Evolutionary conservation across 2,888 invertebrate species (phyloP), one percentile per base, ranked within the genome.

Genomic region (Nomada fucata): DNA sequence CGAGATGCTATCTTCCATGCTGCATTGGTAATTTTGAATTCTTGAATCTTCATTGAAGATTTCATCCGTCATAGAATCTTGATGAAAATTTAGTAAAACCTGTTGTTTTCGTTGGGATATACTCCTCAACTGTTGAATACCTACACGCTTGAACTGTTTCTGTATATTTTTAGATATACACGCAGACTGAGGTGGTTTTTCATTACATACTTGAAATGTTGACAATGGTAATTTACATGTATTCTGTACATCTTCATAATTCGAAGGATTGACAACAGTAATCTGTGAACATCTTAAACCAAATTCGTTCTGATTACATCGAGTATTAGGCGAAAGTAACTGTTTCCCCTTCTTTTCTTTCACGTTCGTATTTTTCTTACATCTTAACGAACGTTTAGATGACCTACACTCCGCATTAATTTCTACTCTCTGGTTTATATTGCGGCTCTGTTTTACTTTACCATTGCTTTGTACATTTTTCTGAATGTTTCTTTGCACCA

Each of bases 41-140:
- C 64, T 71, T 9, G 53, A 23, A 59, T 76, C 76, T 63, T 80
- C 70, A 20, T 53, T 64, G 36, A 60, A 50, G 52, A 70, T 68
- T n/a, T 60, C 36, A 42, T 77, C 61, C 10, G 44, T 13, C 36
- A 47, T 79, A 47, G 65, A 61, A 42, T 82, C 76, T 18, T 65
- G 44, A 44, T 61, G 73, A 11, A 70, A 67, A 15, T 78, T 81
- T 18, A 67, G 13, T 47, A 73, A 57, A 44, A 76, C 68, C 36
- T 70, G 71, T 53, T 77, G 67, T 13, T 82, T 82, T 13, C 36
- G 63, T n/a, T 61, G 60, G 18, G 80, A 76, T 18, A 71, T 52
- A 57, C 13, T 53, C 10, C 55, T 75, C 23, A 71, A 42, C 36
- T 72, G 70, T 50, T 72, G 77, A 60, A 74, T 23, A 44, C 42